Evolutionary conservation across 2,797 vertebrate genomes (phyloP).

Genomic region (Hipposideros larvatus): DNA sequence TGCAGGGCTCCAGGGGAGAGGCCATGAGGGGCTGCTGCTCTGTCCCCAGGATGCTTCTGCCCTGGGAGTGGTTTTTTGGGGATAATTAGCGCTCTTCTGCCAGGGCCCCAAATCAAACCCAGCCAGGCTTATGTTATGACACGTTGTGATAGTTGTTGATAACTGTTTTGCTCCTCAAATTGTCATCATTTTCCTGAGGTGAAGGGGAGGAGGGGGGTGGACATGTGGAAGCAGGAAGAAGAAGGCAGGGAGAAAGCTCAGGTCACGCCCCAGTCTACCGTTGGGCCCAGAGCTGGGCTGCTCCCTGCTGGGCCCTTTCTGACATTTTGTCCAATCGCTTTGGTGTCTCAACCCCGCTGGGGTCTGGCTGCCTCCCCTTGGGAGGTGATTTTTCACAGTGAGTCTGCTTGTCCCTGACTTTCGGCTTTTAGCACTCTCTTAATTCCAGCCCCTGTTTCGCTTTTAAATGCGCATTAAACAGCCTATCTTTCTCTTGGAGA

Average conservation of each 20-base stretch:
- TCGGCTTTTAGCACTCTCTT: slow-evolving; percentile 16
- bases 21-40: background rate
- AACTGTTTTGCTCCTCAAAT: slow-evolving; percentile 13
- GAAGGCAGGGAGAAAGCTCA: background rate
- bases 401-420: background rate
- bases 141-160: slow-evolving; percentile 13
- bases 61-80: slow-evolving; percentile 67
- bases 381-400: slow-evolving; percentile 43
- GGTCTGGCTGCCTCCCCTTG: background rate
- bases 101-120: slow-evolving; percentile 45
- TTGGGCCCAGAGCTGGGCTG: background rate
- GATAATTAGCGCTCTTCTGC: slow-evolving; percentile 65
- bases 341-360: background rate
- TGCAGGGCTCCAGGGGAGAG: slow-evolving; percentile 40
- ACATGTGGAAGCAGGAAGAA: background rate
- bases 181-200: slow-evolving; percentile 64
- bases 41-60: slow-evolving; percentile 45
- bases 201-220: background rate
- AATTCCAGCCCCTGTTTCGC: slow-evolving; percentile 33
- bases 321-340: background rate
- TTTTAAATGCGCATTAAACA: slow-evolving; percentile 51
- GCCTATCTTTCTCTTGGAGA: slow-evolving; percentile 48
- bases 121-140: background rate
- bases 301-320: background rate
- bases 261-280: background rate